A percentile compares a stretch with the other conserved stretches of the same genome.
phyloP scores from a whole-genome alignment of 2,113 vertebrate genomes.

The Otocyon megalotis region DNA sequence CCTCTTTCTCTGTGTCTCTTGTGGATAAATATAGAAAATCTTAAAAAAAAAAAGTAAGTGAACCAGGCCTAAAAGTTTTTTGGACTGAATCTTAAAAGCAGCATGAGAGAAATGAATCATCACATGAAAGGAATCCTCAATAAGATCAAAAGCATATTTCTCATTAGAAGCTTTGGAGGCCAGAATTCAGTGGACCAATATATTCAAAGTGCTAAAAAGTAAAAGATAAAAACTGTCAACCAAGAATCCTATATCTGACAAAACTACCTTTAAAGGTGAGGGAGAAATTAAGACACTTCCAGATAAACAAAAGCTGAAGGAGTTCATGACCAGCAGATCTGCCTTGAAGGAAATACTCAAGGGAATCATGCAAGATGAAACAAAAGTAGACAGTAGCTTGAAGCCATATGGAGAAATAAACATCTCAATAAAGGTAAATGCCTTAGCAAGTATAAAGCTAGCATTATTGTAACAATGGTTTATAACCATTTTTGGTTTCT shows the following conservation, averaged over 20 bases:
- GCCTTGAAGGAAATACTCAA: neutral
- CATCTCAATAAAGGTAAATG: neutral
- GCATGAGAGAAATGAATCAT: neutral
- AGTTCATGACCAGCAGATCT: neutral
- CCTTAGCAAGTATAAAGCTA: neutral
- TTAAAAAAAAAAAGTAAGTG: neutral
- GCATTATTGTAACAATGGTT: neutral
- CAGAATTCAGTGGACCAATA: neutral
- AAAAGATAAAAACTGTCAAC: neutral
- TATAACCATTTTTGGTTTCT: neutral
- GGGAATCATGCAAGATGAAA: neutral
- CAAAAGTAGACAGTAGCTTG: neutral
- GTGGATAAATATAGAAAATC: too few relatives aligned
- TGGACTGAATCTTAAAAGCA: neutral
- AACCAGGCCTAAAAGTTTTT: neutral
- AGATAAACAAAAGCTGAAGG: neutral
- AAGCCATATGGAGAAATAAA: neutral
- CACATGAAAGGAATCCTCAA: neutral
- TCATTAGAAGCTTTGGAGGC: neutral
- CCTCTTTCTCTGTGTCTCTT: too few relatives aligned
- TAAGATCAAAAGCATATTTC: neutral
- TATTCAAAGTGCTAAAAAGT: neutral
- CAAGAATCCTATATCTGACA: neutral
- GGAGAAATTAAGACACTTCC: neutral
- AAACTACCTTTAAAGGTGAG: neutral